Conservation (phyloP, 2,888 invertebrate species). For the Lutraria lutraria region DNA sequence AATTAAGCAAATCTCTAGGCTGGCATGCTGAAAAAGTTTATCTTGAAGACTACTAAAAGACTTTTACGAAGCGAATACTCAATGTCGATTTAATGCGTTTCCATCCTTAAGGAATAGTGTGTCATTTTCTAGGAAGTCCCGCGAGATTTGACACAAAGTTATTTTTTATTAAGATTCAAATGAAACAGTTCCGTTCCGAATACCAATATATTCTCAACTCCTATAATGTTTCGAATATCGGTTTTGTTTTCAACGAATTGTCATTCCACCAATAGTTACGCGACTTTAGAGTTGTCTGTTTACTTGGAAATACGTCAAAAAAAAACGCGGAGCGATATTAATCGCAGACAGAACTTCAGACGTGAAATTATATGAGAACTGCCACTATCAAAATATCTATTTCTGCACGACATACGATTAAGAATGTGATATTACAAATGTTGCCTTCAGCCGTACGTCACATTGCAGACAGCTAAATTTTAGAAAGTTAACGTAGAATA, state of each 20-base stretch:
- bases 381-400: background rate
- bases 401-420: background rate
- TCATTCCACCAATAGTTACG: too few species aligned
- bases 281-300: too few species aligned
- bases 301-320: background rate
- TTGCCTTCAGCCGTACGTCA: background rate
- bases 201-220: background rate
- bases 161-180: background rate
- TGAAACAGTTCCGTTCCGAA: background rate
- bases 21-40: too few species aligned
- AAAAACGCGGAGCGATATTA: background rate
- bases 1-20: too few species aligned
- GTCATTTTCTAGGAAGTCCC: background rate
- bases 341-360: background rate
- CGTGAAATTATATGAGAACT: background rate
- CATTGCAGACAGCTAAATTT: background rate
- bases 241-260: background rate
- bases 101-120: background rate
- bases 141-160: background rate
- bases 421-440: background rate
- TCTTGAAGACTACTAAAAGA: background rate
- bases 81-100: background rate
- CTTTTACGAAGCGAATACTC: background rate
- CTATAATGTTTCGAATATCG: background rate
- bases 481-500: background rate